These are phyloP conservation scores for Melanotaenia maccullochi DNA, from an alignment of 2,797 vertebrate species.

Conservation along the genomic window DNA sequence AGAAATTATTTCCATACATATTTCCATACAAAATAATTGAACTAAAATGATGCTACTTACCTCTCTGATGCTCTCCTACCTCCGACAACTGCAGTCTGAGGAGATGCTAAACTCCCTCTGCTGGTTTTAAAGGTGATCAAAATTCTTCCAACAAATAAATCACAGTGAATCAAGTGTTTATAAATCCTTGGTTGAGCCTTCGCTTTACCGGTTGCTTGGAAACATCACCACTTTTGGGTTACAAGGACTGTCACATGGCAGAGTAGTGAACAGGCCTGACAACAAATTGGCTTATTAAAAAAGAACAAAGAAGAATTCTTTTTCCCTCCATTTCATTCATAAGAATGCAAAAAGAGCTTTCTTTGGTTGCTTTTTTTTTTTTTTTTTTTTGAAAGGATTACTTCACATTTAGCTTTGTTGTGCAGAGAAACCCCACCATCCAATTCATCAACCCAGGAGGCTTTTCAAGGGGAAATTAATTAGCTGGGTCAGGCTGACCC, in stretches of 20 bases:
- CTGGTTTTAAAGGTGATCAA: slow-evolving; percentile 54
- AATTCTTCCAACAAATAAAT: slow-evolving; percentile 79
- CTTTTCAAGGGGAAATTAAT: slow-evolving; percentile 76
- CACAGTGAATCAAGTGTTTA: slow-evolving; percentile 83
- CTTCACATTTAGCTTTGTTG: slow-evolving; percentile 63
- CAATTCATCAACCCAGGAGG: slow-evolving; percentile 67
- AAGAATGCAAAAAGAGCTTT: slow-evolving; percentile 46
- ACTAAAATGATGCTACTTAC: slow-evolving; percentile 48
- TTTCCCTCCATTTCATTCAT: slow-evolving; percentile 14
- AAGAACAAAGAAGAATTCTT: slow-evolving; percentile 24
- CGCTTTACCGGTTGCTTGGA: slow-evolving; percentile 92
- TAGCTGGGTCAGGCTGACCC: slow-evolving; percentile 82
- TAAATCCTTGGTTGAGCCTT: slow-evolving; percentile 88
- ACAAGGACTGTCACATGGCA: slow-evolving; percentile 76
- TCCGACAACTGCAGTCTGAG: slow-evolving; percentile 31
- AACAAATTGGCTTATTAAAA: slow-evolving; percentile 40
- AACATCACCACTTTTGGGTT: slow-evolving; percentile 83
- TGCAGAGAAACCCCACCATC: slow-evolving; percentile 46
- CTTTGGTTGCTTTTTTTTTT: slow-evolving; percentile 26
- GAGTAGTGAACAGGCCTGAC: slow-evolving; percentile 60
- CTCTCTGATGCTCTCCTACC: slow-evolving; percentile 12
- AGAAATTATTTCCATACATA: neutral
- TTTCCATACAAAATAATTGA: neutral
- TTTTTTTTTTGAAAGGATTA: slow-evolving; percentile 36
- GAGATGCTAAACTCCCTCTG: slow-evolving; percentile 26